Conservation (phyloP, 1,140 invertebrate species). For the Chionoecetes opilio region DNA sequence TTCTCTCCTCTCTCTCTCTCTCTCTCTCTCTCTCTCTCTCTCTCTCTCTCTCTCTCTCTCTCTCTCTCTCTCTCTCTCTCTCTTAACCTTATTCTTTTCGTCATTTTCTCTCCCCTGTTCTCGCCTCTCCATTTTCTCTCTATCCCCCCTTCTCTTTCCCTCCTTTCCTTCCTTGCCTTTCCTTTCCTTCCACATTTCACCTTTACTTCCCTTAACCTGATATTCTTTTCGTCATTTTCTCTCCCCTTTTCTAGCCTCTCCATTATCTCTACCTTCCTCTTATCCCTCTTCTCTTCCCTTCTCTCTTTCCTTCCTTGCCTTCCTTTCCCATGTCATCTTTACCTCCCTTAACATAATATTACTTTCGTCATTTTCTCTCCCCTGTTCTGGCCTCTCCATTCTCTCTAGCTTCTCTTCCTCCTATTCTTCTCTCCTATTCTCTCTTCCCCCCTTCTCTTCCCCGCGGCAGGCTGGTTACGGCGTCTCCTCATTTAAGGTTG, state of each 20-base stretch:
- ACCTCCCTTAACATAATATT: no score
- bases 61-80: slow-evolving; percentile 9
- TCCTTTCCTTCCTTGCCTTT: background rate
- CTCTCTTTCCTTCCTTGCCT: background rate
- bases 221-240: background rate
- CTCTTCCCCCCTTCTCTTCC: background rate
- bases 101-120: background rate
- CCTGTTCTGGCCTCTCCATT: background rate
- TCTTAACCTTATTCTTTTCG: background rate
- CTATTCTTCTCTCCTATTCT: background rate
- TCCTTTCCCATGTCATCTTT: background rate
- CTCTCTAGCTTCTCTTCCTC: background rate
- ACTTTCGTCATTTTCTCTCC: background rate
- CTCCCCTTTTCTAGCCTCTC: no score
- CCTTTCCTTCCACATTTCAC: background rate
- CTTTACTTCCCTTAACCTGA: no score
- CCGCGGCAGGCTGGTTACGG: background rate
- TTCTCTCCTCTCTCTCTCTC: background rate
- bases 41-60: slow-evolving; percentile 12
- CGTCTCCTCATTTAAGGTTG: background rate
- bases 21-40: background rate
- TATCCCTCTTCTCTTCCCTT: background rate
- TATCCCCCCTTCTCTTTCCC: background rate
- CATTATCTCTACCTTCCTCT: background rate
- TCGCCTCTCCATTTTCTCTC: background rate